These are phyloP conservation scores for Erynnis tages DNA, from an alignment of 2,888 invertebrate genomes.

Conservation along the genomic window DNA sequence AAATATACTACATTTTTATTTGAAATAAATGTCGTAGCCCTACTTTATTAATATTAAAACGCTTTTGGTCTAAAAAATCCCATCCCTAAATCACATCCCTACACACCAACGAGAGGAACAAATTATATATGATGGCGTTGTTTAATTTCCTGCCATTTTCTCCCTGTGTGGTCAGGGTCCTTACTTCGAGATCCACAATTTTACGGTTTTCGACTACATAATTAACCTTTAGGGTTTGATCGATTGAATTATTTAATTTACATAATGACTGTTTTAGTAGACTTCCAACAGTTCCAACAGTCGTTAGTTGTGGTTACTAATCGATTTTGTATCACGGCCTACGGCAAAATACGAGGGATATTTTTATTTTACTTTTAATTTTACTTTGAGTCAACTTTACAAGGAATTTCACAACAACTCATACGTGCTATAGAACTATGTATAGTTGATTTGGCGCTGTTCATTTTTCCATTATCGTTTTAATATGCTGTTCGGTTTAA, in stretches of 20 bases:
- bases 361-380: background rate
- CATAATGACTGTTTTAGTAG: slow-evolving; percentile 4
- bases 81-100: too few relatives aligned
- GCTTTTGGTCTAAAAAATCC: too few relatives aligned
- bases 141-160: slow-evolving; percentile 35
- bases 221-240: slow-evolving; percentile 7
- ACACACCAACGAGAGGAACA: slow-evolving; percentile 17
- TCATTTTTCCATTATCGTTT: too few relatives aligned
- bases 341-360: background rate
- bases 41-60: too few relatives aligned
- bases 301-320: background rate
- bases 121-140: slow-evolving; percentile 25
- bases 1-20: too few relatives aligned
- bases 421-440: too few relatives aligned
- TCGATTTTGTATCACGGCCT: background rate
- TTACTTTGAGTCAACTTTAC: background rate
- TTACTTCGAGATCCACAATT: background rate
- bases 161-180: slow-evolving; percentile 31
- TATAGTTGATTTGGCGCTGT: too few relatives aligned
- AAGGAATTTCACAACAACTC: too few relatives aligned
- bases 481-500: background rate
- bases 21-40: too few relatives aligned
- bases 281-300: background rate
- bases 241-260: slow-evolving; percentile 6
- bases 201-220: slow-evolving; percentile 2